These are phyloP conservation scores for Fregata magnificens DNA, from an alignment of 2,113 vertebrate genomes.

Conservation along the genomic window DNA sequence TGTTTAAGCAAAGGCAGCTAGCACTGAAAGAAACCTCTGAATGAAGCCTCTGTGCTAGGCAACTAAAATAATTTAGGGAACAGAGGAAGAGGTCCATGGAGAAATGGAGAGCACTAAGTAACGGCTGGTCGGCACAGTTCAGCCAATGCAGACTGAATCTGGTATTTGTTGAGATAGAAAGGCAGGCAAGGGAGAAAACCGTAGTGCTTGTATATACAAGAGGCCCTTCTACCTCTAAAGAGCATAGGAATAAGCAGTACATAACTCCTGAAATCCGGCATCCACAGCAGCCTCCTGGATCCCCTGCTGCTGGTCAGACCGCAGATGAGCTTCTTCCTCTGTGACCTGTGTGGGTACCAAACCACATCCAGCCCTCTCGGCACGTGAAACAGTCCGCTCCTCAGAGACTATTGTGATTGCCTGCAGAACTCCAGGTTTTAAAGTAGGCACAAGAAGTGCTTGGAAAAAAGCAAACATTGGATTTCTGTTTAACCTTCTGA, in stretches of 20 bases:
- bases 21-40: conserved; percentile 33
- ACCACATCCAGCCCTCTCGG: background rate
- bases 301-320: background rate
- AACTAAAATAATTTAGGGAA: conserved; percentile 50
- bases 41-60: conserved; percentile 20
- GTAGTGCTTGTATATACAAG: background rate
- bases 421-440: background rate
- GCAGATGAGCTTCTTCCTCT: background rate
- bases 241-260: background rate
- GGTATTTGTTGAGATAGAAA: background rate
- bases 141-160: background rate
- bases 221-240: background rate
- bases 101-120: background rate
- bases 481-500: background rate
- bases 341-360: background rate
- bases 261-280: background rate
- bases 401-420: background rate
- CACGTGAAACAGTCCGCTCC: background rate
- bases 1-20: background rate
- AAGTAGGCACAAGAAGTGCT: background rate
- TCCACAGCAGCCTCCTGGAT: background rate
- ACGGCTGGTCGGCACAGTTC: background rate
- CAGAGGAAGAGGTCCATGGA: conserved; percentile 3
- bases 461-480: background rate
- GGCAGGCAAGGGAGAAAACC: background rate